These are phyloP conservation scores for Drosophila pectinifera DNA, from an alignment of 1,140 invertebrate species.

Conservation along the genomic window DNA sequence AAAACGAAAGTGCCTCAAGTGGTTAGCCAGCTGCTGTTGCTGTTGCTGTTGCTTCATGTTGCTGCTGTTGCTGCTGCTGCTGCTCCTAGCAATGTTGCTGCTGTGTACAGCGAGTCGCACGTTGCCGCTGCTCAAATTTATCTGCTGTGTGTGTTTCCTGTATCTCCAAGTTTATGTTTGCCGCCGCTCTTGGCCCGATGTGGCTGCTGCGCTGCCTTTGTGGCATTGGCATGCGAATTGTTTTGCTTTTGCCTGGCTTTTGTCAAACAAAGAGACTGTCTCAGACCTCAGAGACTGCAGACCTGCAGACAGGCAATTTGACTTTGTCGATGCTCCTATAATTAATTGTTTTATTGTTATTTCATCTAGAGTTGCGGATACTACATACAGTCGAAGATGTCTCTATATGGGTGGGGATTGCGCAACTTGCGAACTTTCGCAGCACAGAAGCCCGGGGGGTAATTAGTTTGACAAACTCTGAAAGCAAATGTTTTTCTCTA, in stretches of 20 bases:
- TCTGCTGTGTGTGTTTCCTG: conserved; percentile 60
- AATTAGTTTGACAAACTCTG: conserved; percentile 46
- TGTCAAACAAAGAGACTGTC: conserved; percentile 54
- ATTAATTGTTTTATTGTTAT: conserved; percentile 54
- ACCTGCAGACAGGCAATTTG: conserved; percentile 42
- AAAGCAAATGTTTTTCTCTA: conserved; percentile 26
- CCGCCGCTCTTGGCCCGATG: conserved; percentile 25
- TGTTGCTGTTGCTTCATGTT: conserved; percentile 30
- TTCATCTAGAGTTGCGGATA: conserved; percentile 24
- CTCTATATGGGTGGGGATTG: conserved; percentile 15
- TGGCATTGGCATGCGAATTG: conserved; percentile 68
- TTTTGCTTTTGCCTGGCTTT: conserved; percentile 72
- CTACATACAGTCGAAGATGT: background rate
- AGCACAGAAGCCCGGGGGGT: conserved; percentile 25
- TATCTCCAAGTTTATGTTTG: conserved; percentile 64
- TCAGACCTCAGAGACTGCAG: background rate
- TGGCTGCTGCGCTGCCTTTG: conserved; percentile 23
- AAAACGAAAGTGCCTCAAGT: conserved; percentile 82
- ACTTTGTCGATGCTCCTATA: conserved; percentile 37
- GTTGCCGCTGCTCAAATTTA: conserved; percentile 57
- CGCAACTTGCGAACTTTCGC: conserved; percentile 21
- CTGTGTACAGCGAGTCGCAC: conserved; percentile 56
- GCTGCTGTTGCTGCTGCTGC: conserved; percentile 30
- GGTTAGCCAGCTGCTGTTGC: conserved; percentile 58
- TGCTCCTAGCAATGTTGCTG: conserved; percentile 16